Base-by-base conservation (phyloP, 2,797 vertebrate species). In the Etheostoma nigrum region DNA sequence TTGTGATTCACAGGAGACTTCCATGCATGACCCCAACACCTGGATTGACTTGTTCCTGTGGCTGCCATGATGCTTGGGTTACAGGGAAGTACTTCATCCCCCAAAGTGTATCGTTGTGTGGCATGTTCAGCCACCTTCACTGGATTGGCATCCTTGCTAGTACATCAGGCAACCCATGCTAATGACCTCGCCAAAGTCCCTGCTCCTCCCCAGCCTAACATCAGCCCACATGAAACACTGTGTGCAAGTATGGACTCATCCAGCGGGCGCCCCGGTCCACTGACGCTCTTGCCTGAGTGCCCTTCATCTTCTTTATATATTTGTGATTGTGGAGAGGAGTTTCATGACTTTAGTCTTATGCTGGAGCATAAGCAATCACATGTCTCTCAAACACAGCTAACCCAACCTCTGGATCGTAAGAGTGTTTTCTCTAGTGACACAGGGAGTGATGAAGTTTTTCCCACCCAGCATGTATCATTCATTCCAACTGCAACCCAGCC, bases 41-140 rank as follows among this genome's bases (percentile, higher is more conserved):
- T 40, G 58, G 71, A 81, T 72, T 45, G n/a, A 25, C 27, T 63
- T 45, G 49, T 55, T 23, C 21, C 6, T 52, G 44, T 68, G 70
- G 54, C 55, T 81, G 78, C 80, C 79, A 90, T 63, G 78, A 96
- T 96, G 95, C 93, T 96, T 59, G 95, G 95, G 2, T 85, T 96
- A 65, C 94, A 95, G 76, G 95, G 95, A 86, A 93, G 74, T 12
- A 21, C 90, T 71, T 91, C 93, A 0, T 68, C 93, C 5, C 72
- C 91, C 49, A 96, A 95, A 88, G 92, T 93, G 19, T 95, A 95
- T 68, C 93, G 90, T 51, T 96, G 95, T 83, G 91, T 95, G 82
- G 94, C 95, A 1, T 96, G 95, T 82, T 94, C 95, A n/a, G 94
- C 93, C 45, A 94, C 94, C 6, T 96, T 96, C 85, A 89, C 75